Evolutionary conservation across 2,888 invertebrate species (phyloP), one percentile per base, ranked within the genome.

Genomic region (Liodrosophila aerea): DNA sequence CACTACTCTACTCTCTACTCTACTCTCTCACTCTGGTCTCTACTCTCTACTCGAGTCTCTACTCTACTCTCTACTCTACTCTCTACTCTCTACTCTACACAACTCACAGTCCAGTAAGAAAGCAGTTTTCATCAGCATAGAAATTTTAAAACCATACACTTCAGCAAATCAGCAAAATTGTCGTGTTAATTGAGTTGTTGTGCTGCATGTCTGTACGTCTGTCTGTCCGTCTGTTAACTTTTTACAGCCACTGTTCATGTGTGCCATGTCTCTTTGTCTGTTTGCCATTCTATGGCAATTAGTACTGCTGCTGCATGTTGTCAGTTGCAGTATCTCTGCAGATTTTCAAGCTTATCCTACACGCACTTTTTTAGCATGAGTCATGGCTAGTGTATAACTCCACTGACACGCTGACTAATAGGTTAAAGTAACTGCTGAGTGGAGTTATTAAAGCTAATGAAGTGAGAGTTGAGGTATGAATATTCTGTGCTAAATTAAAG

Each of bases 121-220:
- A n/a, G n/a, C n/a, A n/a, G n/a, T n/a, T n/a, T n/a, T n/a, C n/a
- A n/a, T n/a, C n/a, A n/a, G n/a, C n/a, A n/a, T n/a, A n/a, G n/a
- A n/a, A n/a, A n/a, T n/a, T n/a, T n/a, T n/a, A n/a, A n/a, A n/a
- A n/a, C n/a, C n/a, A n/a, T n/a, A n/a, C n/a, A n/a, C n/a, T n/a
- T n/a, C n/a, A n/a, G 49, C 53, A 40, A 54, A 54, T 64, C 58
- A 50, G 43, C 54, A 50, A 47, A 62, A 53, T 52, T 52, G 34
- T 58, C 64, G 73, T 76, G 76, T 74, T 77, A 77, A 77, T 77
- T 77, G 77, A 77, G 81, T 72, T 77, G 77, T 74, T 73, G 61
- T 33, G 34, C 44, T 11, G 50, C 22, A 8, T 44, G 29, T 47
- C 50, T n/a, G n/a, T n/a, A n/a, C n/a, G n/a, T n/a, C n/a, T n/a